Conservation (phyloP, 2,113 vertebrate species). For the Pteropus alecto region DNA sequence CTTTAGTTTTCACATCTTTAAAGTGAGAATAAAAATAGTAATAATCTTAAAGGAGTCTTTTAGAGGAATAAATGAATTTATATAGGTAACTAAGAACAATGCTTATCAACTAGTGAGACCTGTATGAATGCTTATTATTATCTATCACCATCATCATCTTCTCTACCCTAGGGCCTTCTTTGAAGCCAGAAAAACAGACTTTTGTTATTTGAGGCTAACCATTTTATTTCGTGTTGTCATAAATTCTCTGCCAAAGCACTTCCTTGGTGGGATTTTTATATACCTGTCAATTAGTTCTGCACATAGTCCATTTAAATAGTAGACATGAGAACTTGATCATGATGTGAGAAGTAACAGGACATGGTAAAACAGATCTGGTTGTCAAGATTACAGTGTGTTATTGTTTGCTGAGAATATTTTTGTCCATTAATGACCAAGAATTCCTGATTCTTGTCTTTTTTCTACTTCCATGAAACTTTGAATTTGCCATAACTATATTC, state of each 20-base stretch:
- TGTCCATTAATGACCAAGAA: neutral
- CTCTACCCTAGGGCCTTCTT: neutral
- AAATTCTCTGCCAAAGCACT: neutral
- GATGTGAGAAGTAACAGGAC: neutral
- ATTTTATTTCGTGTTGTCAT: neutral
- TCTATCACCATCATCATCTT: neutral
- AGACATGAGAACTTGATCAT: neutral
- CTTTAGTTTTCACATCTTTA: neutral
- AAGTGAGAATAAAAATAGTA: neutral
- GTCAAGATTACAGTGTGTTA: neutral
- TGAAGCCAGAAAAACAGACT: neutral
- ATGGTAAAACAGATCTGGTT: neutral
- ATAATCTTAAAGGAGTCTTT: neutral
- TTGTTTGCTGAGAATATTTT: conserved; percentile 8
- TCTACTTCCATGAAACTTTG: neutral
- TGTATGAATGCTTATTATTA: neutral
- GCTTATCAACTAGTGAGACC: neutral
- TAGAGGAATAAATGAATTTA: neutral
- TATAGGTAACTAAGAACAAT: neutral
- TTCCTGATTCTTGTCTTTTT: conserved; percentile 1
- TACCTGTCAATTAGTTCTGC: neutral
- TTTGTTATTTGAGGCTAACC: neutral
- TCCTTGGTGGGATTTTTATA: neutral
- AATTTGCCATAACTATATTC: neutral
- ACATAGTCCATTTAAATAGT: neutral